A percentile compares a stretch with the other conserved stretches of the same genome.
Conservation (phyloP, 2,888 invertebrate genomes). For the Embidobia sp. region DNA sequence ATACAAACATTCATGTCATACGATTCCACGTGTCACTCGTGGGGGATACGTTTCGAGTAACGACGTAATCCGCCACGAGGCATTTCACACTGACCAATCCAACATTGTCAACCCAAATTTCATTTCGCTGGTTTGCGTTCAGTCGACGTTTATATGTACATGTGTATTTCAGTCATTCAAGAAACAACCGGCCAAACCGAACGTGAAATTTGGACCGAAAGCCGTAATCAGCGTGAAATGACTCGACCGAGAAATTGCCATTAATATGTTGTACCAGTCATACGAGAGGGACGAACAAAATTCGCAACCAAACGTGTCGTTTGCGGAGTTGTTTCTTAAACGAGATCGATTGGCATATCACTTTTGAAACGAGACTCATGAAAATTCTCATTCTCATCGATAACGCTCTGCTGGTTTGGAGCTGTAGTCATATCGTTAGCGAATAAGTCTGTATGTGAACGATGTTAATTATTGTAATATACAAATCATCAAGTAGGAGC, state of each 20-base stretch:
- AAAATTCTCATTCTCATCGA: constrained; percentile 77
- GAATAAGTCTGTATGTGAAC: constrained; percentile 79
- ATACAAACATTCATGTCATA: constrained; percentile 57
- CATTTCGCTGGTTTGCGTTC: too few relatives aligned
- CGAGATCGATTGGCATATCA: constrained; percentile 66
- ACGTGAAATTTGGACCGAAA: too few relatives aligned
- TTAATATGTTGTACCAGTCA: constrained; percentile 33
- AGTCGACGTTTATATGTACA: too few relatives aligned
- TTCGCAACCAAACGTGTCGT: constrained; percentile 51
- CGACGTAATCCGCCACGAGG: constrained; percentile 32
- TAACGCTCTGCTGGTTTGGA: constrained; percentile 80
- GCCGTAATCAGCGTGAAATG: too few relatives aligned
- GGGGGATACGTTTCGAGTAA: constrained; percentile 37
- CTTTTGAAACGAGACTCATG: constrained; percentile 67
- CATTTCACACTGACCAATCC: constrained; percentile 42
- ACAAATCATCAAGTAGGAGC: constrained; percentile 77
- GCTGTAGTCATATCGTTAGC: constrained; percentile 81
- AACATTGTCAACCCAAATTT: too few relatives aligned
- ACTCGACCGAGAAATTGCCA: constrained; percentile 33
- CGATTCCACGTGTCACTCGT: constrained; percentile 51
- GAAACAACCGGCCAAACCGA: too few relatives aligned
- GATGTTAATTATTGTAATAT: constrained; percentile 81
- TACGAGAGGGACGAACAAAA: constrained; percentile 34
- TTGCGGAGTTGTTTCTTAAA: constrained; percentile 49
- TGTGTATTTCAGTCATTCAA: too few relatives aligned